These are phyloP conservation scores for Rotaria socialis DNA, from an alignment of 2,888 invertebrate genomes.

Conservation along the genomic window DNA sequence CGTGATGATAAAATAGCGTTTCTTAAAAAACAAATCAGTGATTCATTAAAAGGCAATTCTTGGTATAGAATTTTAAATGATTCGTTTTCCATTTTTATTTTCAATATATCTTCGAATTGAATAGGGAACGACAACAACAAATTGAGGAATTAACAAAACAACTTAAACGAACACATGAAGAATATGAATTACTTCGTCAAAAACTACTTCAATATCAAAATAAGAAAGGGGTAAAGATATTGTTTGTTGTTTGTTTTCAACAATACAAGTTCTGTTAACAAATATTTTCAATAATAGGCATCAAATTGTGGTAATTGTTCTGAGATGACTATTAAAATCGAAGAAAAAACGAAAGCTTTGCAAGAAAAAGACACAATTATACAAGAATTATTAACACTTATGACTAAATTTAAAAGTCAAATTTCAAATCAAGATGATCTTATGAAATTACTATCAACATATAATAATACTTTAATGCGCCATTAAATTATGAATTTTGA, in stretches of 20 bases:
- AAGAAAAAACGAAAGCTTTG: conserved; percentile 49
- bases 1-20: conserved; percentile 54
- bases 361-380: conserved; percentile 51
- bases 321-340: conserved; percentile 50
- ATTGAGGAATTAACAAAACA: conserved; percentile 58
- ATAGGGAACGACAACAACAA: conserved; percentile 58
- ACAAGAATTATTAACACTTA: conserved; percentile 51
- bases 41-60: conserved; percentile 57
- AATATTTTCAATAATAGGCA: neutral
- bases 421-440: conserved; percentile 52
- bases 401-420: conserved; percentile 52
- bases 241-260: neutral
- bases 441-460: conserved; percentile 48
- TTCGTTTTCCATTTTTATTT: neutral
- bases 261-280: neutral
- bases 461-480: neutral
- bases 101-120: neutral
- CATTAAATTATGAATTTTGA: neutral
- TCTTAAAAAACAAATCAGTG: conserved; percentile 57
- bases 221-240: conserved; percentile 5
- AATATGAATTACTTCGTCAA: conserved; percentile 53
- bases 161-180: conserved; percentile 54
- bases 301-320: conserved; percentile 51
- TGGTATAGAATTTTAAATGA: conserved; percentile 50
- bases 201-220: conserved; percentile 49